phyloP scores from a whole-genome alignment of 1,140 invertebrate genomes.

The Penaeus vannamei region DNA sequence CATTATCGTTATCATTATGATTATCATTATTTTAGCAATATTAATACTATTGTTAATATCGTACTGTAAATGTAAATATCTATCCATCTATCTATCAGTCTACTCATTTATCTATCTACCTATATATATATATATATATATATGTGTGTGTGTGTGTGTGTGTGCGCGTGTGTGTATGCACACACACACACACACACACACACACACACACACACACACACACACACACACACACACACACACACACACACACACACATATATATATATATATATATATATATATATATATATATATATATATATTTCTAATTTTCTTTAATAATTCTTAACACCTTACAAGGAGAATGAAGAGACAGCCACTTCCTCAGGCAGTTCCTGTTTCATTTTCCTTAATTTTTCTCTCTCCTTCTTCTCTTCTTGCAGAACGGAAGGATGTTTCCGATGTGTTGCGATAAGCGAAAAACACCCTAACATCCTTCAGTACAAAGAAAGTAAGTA shows the following conservation, averaged over 20 bases:
- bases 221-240: background rate
- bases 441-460: constrained; percentile 78
- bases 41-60: no score
- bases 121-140: constrained; percentile 30
- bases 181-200: background rate
- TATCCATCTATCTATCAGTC: background rate
- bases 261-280: background rate
- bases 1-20: no score
- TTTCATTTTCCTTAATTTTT: background rate
- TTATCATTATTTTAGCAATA: no score
- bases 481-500: constrained; percentile 80
- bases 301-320: background rate
- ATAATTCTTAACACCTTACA: background rate
- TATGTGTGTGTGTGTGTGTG: constrained; percentile 33
- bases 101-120: no score
- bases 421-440: constrained; percentile 72
- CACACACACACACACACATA: background rate
- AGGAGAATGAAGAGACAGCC: background rate
- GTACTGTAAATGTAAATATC: background rate
- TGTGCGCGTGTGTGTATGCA: background rate
- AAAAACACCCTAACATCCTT: constrained; percentile 78
- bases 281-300: constrained; percentile 6
- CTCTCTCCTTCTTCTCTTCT: background rate
- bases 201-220: background rate
- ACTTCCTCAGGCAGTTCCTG: background rate